These are phyloP conservation scores for Pelodytes ibericus DNA, from an alignment of 2,797 vertebrate genomes.

Conservation along the genomic window DNA sequence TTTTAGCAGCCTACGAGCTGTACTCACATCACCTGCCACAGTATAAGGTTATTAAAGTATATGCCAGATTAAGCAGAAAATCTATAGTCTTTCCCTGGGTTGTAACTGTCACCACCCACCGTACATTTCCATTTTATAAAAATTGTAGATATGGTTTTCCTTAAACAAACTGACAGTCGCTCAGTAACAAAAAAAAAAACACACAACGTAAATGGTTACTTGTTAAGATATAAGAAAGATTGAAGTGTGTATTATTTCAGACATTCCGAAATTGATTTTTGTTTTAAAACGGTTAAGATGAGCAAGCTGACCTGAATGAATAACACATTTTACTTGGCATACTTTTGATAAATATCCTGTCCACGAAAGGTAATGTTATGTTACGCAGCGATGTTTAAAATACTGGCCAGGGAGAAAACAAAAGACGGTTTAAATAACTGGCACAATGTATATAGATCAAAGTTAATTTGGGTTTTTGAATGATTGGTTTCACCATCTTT, in stretches of 20 bases:
- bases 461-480: no score
- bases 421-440: no score
- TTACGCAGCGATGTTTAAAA: slow-evolving; percentile 4
- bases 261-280: slow-evolving; percentile 31
- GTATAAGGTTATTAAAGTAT: slow-evolving; percentile 61
- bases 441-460: no score
- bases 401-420: no score
- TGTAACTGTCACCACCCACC: slow-evolving; percentile 46
- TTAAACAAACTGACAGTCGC: slow-evolving; percentile 53
- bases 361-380: slow-evolving; percentile 22
- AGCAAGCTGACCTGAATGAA: background rate
- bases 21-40: slow-evolving; percentile 57
- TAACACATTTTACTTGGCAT: slow-evolving; percentile 18
- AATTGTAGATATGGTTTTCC: slow-evolving; percentile 44
- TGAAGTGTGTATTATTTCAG: slow-evolving; percentile 33
- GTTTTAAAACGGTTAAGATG: slow-evolving; percentile 12
- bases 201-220: slow-evolving; percentile 41
- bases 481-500: no score
- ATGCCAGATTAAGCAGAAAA: slow-evolving; percentile 61
- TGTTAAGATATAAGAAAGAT: slow-evolving; percentile 44
- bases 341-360: slow-evolving; percentile 1
- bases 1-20: slow-evolving; percentile 60
- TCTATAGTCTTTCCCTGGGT: slow-evolving; percentile 34
- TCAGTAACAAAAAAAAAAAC: slow-evolving; percentile 42
- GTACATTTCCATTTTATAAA: slow-evolving; percentile 40